Evolutionary conservation across 2,113 vertebrate genomes (phyloP).

Genomic region (Dissostichus mawsoni): DNA sequence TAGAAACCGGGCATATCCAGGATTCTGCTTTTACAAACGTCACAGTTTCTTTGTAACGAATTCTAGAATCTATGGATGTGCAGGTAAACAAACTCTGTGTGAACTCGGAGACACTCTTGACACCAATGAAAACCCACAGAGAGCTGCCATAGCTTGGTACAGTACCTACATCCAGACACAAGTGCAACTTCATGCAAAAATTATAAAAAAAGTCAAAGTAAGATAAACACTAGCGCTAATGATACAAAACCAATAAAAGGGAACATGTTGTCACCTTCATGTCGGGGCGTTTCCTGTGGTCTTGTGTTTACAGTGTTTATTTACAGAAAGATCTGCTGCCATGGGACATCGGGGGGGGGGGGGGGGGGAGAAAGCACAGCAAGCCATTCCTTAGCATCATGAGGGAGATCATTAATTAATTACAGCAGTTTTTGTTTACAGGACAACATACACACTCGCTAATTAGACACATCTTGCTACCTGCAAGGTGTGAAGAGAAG

Average conservation of each 20-base stretch:
- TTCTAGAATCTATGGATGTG: slow-evolving; percentile 17
- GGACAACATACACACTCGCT: slow-evolving; percentile 80
- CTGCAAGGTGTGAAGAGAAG: slow-evolving; percentile 76
- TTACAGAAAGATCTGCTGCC: slow-evolving; percentile 68
- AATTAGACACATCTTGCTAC: slow-evolving; percentile 79
- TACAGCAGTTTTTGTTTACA: slow-evolving; percentile 81
- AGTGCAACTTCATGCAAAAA: slow-evolving; percentile 81
- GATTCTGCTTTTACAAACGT: not conserved
- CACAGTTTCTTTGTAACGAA: not conserved
- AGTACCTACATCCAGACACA: slow-evolving; percentile 61
- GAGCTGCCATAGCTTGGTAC: slow-evolving; percentile 63
- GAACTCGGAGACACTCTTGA: slow-evolving; percentile 54
- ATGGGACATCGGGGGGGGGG: slow-evolving; percentile 26
- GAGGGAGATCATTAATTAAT: slow-evolving; percentile 70
- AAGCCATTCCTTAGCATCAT: slow-evolving; percentile 77
- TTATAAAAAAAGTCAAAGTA: slow-evolving; percentile 32
- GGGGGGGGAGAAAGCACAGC: slow-evolving; percentile 64
- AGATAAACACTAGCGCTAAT: slow-evolving; percentile 59
- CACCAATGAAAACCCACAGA: slow-evolving; percentile 55
- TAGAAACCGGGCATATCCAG: not conserved
- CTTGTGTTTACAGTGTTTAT: slow-evolving; percentile 70
- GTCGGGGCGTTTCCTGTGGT: slow-evolving; percentile 49
- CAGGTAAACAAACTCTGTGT: slow-evolving; percentile 54
- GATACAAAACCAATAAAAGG: slow-evolving; percentile 69
- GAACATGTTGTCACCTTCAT: slow-evolving; percentile 56